These are phyloP conservation scores for Manduca sexta DNA, from an alignment of 1,140 invertebrate species.

Conservation along the genomic window DNA sequence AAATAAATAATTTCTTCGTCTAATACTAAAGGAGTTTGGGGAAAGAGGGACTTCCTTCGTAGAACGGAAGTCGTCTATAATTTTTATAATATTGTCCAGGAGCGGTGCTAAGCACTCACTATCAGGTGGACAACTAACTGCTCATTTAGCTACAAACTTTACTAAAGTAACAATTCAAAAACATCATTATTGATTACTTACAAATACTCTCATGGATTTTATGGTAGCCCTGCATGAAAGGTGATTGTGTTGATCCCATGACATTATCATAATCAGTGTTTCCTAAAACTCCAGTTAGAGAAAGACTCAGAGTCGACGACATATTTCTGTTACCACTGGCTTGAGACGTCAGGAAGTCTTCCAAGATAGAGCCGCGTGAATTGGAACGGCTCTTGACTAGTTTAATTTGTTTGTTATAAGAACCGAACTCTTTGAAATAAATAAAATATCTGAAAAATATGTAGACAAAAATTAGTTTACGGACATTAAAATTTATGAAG, in stretches of 20 bases:
- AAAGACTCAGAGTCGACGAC: conserved; percentile 39
- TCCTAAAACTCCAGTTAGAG: conserved; percentile 34
- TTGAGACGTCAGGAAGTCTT: conserved; percentile 46
- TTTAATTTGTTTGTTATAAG: conserved; percentile 67
- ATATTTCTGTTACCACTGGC: conserved; percentile 25
- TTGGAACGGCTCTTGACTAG: conserved; percentile 63
- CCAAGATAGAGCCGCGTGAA: conserved; percentile 58
- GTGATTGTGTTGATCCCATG: conserved; percentile 25
- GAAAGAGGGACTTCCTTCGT: no score
- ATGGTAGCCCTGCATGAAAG: conserved; percentile 36
- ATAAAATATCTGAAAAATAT: conserved; percentile 73
- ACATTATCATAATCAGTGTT: conserved; percentile 42
- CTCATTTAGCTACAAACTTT: no score
- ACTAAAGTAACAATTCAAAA: no score
- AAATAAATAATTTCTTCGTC: no score
- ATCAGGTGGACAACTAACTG: no score
- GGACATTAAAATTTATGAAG: no score
- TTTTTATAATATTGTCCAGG: no score
- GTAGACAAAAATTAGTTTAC: no score
- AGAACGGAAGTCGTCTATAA: no score
- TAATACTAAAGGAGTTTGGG: no score
- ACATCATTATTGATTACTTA: no score
- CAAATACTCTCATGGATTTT: conserved; percentile 55
- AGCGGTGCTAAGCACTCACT: no score
- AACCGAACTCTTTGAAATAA: conserved; percentile 74